Percentiles rank a stretch among this genome's conserved stretches.
Evolutionary conservation across 2,888 invertebrate species (phyloP).

Genomic region (Napeogenes inachia): DNA sequence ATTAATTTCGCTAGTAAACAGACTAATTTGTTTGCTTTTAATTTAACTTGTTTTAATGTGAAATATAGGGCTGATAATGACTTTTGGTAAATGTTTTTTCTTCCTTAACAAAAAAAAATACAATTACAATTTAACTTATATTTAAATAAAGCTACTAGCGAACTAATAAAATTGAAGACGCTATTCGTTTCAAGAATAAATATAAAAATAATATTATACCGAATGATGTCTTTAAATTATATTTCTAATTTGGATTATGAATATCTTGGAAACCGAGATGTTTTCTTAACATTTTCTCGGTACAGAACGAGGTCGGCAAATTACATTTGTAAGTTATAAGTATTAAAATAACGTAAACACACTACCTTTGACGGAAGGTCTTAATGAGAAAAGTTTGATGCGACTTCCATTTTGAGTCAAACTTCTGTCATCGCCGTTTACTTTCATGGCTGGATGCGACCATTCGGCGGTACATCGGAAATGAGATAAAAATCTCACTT

Average conservation of each 20-base stretch:
- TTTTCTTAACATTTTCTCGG: conserved; percentile 15
- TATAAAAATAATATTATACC: background rate
- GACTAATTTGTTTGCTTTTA: conserved; percentile 10
- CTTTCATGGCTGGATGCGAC: conserved; percentile 56
- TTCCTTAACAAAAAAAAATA: too few relatives aligned
- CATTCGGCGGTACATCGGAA: conserved; percentile 42
- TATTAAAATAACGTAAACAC: conserved; percentile 73
- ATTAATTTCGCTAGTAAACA: conserved; percentile 9
- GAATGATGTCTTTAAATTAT: conserved; percentile 3
- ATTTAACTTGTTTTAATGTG: background rate
- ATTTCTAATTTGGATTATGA: background rate
- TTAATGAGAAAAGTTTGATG: conserved; percentile 77
- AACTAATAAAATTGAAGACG: too few relatives aligned
- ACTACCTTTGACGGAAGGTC: conserved; percentile 69
- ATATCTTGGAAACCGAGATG: conserved; percentile 10
- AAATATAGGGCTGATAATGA: too few relatives aligned
- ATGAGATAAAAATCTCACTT: conserved; percentile 56
- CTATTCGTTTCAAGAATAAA: too few relatives aligned
- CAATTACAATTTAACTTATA: too few relatives aligned
- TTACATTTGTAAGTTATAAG: conserved; percentile 55
- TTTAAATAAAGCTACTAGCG: too few relatives aligned
- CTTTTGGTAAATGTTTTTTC: too few relatives aligned
- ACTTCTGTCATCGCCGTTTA: conserved; percentile 71
- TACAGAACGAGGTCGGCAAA: conserved; percentile 32
- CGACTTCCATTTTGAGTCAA: conserved; percentile 71